phyloP scores from a whole-genome alignment of 2,797 vertebrate species.

The Spinus olivaceus region DNA sequence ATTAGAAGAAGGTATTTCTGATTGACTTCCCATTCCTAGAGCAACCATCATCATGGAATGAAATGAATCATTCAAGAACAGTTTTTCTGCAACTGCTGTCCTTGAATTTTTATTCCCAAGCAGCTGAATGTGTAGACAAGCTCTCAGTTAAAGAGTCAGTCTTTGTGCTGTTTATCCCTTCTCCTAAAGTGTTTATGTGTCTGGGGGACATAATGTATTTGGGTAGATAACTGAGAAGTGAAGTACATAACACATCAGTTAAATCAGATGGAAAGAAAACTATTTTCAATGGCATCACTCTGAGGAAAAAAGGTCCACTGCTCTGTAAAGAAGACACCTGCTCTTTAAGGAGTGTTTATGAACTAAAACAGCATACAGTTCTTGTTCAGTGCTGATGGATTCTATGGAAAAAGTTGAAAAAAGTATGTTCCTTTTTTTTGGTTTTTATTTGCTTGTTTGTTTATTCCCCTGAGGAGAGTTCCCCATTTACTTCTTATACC shows the following conservation, averaged over 20 bases:
- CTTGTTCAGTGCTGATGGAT: neutral
- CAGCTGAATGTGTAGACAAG: neutral
- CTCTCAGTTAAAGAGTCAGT: neutral
- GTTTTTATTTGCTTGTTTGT: neutral
- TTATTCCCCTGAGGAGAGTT: neutral
- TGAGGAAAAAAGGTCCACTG: neutral
- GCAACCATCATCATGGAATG: neutral
- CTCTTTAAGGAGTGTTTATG: neutral
- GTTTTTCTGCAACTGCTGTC: neutral
- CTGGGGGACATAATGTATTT: neutral
- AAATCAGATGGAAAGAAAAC: conserved; percentile 35
- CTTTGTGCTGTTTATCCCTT: neutral
- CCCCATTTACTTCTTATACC: neutral
- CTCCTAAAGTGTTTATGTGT: conserved; percentile 25
- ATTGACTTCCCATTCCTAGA: neutral
- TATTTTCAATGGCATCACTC: neutral
- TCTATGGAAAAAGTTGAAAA: neutral
- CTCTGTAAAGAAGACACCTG: neutral
- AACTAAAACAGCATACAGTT: neutral
- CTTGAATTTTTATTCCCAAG: conserved; percentile 34
- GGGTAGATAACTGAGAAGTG: neutral
- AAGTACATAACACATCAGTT: conserved; percentile 17
- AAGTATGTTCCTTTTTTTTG: neutral
- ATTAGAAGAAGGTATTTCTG: neutral
- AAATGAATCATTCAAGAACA: neutral